These are phyloP conservation scores for Paracanthobrama guichenoti DNA, from an alignment of 2,113 vertebrate genomes.

Conservation along the genomic window DNA sequence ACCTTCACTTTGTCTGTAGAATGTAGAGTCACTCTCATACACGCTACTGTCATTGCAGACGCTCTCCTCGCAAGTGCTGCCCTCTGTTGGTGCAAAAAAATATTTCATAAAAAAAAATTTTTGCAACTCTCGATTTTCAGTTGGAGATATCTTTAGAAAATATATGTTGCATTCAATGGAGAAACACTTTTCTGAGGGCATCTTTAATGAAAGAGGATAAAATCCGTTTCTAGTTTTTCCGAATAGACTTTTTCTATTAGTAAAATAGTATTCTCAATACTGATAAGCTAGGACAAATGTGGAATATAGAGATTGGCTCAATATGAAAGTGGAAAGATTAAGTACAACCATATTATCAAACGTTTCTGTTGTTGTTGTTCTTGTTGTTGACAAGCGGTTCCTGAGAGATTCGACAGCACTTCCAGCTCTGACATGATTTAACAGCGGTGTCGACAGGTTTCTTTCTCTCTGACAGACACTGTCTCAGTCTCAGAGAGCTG, in stretches of 20 bases:
- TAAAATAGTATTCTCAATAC: neutral
- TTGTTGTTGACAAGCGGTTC: neutral
- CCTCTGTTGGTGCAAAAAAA: slow-evolving; percentile 70
- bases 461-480: neutral
- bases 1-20: slow-evolving; percentile 92
- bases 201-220: no score
- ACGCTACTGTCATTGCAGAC: slow-evolving; percentile 87
- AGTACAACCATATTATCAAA: neutral
- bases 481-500: neutral
- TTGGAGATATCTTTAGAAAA: neutral
- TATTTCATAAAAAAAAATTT: neutral
- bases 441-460: neutral
- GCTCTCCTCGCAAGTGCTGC: slow-evolving; percentile 81
- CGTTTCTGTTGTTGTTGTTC: neutral
- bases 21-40: slow-evolving; percentile 88
- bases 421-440: slow-evolving; percentile 12
- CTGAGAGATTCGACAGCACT: neutral
- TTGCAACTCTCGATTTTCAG: neutral
- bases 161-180: neutral
- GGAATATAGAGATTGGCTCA: neutral
- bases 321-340: neutral
- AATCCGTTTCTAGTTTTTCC: no score
- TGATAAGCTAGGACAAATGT: neutral
- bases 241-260: neutral
- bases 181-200: no score